These are phyloP conservation scores for Circaetus cinerascens DNA, from an alignment of 2,113 vertebrate species.

Conservation along the genomic window DNA sequence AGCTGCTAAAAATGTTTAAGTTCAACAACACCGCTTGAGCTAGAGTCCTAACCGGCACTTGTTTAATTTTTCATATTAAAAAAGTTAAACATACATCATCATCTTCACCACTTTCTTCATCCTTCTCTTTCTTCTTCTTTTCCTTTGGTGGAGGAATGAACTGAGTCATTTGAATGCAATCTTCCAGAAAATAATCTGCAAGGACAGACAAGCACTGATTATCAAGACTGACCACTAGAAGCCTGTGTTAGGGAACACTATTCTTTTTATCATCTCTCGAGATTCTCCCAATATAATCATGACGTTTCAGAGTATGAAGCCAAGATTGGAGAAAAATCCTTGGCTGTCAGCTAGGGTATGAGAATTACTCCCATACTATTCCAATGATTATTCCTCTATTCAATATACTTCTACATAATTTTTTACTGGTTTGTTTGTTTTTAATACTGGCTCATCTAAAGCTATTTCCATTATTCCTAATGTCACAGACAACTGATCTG, in stretches of 20 bases:
- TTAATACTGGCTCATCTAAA: not conserved
- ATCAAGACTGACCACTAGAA: not conserved
- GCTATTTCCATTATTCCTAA: not conserved
- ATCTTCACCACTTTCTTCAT: slow-evolving; percentile 89
- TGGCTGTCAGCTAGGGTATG: not conserved
- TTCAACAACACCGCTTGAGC: not conserved
- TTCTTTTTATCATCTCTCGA: not conserved
- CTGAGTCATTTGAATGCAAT: slow-evolving; percentile 95
- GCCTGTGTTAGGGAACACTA: not conserved
- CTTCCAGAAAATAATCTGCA: slow-evolving; percentile 94
- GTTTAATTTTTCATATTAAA: not conserved
- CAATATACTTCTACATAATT: not conserved
- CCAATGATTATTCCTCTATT: not conserved
- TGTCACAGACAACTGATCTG: not conserved
- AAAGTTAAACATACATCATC: slow-evolving; percentile 79
- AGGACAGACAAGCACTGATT: not conserved
- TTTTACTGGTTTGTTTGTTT: not conserved
- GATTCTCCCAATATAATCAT: not conserved
- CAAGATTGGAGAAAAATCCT: not conserved
- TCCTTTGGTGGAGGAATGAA: slow-evolving; percentile 90
- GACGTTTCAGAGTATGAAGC: not conserved
- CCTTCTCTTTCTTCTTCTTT: slow-evolving; percentile 92
- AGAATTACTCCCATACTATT: not conserved
- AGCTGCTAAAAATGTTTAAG: not conserved
- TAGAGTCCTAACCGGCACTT: not conserved